phyloP scores from a whole-genome alignment of 1,140 invertebrate genomes.

The Aphelenchoides besseyi region DNA sequence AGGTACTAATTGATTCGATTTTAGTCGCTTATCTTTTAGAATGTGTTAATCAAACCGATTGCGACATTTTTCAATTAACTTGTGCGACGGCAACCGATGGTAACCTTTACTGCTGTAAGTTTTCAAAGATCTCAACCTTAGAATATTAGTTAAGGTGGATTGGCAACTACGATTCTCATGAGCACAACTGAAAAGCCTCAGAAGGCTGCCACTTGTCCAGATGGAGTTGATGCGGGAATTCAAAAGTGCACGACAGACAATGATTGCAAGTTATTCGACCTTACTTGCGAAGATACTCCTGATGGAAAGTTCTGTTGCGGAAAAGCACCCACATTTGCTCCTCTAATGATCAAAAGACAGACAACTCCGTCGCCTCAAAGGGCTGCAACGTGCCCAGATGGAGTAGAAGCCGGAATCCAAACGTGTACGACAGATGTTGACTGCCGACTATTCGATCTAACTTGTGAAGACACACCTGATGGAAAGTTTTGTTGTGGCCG shows the following conservation, averaged over 20 bases:
- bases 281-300: neutral
- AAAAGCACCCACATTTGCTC: neutral
- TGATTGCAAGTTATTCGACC: neutral
- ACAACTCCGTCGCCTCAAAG: no score
- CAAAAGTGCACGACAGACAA: neutral
- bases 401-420: neutral
- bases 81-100: neutral
- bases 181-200: neutral
- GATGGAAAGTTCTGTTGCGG: neutral
- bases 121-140: no score
- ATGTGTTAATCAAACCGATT: neutral
- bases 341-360: neutral
- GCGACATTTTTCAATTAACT: neutral
- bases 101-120: neutral
- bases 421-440: neutral
- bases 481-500: neutral
- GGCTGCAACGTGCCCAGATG: slow-evolving; percentile 5
- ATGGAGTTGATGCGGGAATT: neutral
- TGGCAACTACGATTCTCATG: neutral
- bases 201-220: no score
- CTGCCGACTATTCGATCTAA: neutral
- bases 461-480: neutral
- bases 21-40: neutral
- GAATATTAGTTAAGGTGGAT: no score
- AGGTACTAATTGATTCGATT: no score